Evolutionary conservation across 2,113 vertebrate genomes (phyloP), one percentile per base, ranked within the genome.

Genomic region (Neotragus pygmaeus): DNA sequence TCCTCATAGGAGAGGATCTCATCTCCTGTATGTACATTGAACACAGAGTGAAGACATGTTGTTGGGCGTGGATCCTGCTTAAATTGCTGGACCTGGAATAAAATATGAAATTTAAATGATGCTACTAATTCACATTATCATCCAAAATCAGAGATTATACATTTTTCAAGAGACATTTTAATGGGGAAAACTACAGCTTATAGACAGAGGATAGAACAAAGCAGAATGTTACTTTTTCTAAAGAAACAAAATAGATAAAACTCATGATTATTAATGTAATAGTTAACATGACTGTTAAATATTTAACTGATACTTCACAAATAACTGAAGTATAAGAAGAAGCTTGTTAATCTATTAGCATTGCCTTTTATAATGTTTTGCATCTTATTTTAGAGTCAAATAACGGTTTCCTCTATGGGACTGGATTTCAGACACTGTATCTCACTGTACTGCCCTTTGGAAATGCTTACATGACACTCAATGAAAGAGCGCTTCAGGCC

Each of bases 31-130:
- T 99, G 98, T 23, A 99, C 99, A 21, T 98, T 90, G 97, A 99
- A 99, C 86, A 99, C 85, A 5, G 99, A 99, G 98, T 99, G 99
- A 84, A 99, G 99, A 96, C 99, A 99, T 16, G 98, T 99, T 60
- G 99, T 99, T 7, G 99, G 99, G 88, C 99, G 99, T 43, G 99
- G 99, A 78, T 99, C 99, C 97, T 99, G 99, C 97, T 99, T 99
- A 97, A 99, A 99, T 96, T 99, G 98, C 98, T 99, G 99, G 96
- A 99, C 99, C 99, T 99, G 92, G 66, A 64, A 95, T 49, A 55
- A 95, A 94, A 98, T 27, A 97, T 6, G 84, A 53, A 96, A 95
- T 36, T 28, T 23, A 96, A 2, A 57, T 58, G 55, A 39, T 1
- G 13, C 10, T 21, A 21, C 4, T 28, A 82, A 66, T 17, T 64